Percentiles rank a stretch among this genome's conserved stretches.
These are phyloP conservation scores for Xiphorhynchus elegans DNA, from an alignment of 2,113 vertebrate species.

Conservation along the genomic window DNA sequence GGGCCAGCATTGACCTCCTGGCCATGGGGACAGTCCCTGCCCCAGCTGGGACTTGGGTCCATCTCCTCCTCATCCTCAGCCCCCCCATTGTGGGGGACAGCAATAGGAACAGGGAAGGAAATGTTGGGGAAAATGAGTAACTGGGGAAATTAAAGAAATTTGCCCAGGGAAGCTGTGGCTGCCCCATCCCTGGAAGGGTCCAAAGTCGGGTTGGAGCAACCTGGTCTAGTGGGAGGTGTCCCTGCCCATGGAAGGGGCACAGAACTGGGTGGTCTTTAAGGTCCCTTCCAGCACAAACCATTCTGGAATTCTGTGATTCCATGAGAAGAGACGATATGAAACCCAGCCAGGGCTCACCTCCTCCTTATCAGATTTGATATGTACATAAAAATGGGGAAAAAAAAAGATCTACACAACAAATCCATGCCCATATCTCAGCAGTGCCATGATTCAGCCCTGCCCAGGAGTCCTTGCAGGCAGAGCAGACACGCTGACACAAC, in stretches of 20 bases:
- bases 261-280: rapidly evolving
- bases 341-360: rapidly evolving
- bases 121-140: neutral
- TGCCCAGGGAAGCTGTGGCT: neutral
- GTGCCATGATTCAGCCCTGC: rapidly evolving
- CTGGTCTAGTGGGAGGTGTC: neutral
- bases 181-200: neutral
- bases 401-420: rapidly evolving
- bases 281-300: neutral
- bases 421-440: rapidly evolving
- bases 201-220: neutral
- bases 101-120: neutral
- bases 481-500: neutral
- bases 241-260: neutral
- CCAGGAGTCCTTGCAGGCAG: rapidly evolving
- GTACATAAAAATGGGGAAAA: neutral
- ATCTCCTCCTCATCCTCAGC: neutral
- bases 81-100: rapidly evolving
- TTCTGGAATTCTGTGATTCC: no score
- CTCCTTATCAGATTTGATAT: neutral
- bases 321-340: rapidly evolving
- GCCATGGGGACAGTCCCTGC: neutral
- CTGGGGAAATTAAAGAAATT: neutral
- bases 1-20: neutral
- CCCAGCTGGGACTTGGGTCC: neutral